Conservation (phyloP, 2,888 invertebrate genomes). For the Mythimna lalbum region DNA sequence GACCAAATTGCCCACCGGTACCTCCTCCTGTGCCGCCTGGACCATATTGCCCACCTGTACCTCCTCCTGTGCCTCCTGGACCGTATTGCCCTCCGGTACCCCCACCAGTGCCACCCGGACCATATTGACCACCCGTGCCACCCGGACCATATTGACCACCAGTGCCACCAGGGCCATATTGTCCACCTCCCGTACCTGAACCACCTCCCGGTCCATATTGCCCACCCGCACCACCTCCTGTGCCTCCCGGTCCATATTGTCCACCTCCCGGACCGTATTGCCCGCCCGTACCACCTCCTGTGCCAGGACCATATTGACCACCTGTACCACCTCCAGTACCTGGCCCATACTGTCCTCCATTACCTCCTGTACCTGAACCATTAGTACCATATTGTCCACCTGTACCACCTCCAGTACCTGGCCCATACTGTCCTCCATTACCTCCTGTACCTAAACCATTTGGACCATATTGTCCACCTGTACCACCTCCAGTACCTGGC, state of each 20-base stretch:
- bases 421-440: slow-evolving; percentile 25
- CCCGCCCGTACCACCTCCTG: background rate
- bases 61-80: slow-evolving; percentile 26
- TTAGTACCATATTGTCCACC: slow-evolving; percentile 26
- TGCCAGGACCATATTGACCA: slow-evolving; percentile 16
- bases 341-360: background rate
- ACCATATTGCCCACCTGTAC: slow-evolving; percentile 17
- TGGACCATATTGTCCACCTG: slow-evolving; percentile 35
- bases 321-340: background rate
- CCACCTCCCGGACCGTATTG: slow-evolving; percentile 31
- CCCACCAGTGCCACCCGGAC: slow-evolving; percentile 27
- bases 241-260: slow-evolving; percentile 44
- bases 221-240: slow-evolving; percentile 1
- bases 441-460: slow-evolving; percentile 23
- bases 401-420: background rate
- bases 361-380: background rate
- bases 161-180: slow-evolving; percentile 18
- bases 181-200: background rate
- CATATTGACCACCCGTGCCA: slow-evolving; percentile 16
- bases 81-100: slow-evolving; percentile 41
- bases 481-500: background rate
- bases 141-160: slow-evolving; percentile 33
- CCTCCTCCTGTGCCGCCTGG: slow-evolving; percentile 8
- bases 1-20: slow-evolving; percentile 22
- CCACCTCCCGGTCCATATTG: background rate